Base-by-base conservation (phyloP, 2,888 invertebrate species). In the Meghimatium bilineatum region DNA sequence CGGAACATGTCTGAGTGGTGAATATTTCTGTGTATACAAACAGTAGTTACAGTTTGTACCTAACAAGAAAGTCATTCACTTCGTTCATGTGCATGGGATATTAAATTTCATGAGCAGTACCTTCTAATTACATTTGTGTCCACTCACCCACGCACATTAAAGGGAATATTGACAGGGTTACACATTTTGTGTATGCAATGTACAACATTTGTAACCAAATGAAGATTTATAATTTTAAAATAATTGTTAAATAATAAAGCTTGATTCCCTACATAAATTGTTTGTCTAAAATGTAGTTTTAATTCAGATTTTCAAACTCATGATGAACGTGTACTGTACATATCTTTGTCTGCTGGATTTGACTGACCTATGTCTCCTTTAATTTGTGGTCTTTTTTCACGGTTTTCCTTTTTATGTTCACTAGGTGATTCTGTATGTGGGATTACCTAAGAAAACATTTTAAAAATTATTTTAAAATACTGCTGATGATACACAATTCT, bases 311-410 rank as follows among this genome's bases (percentile, higher is more conserved):
- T 49, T 14, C 14, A 3, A 76, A 60, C 49, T 84, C 75, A 84
- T 10, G 66, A 84, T 2, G 84, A 75, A 60, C 88, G 75, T 20
- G 89, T 90, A 69, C 90, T 87, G 84, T 90, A 90, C 85, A 90
- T 71, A 81, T 90, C 90, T 82, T 89, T 88, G 69, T 90, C 90
- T 67, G 89, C 89, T 52, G 87, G 85, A 66, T 86, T 87, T 12
- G 88, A 88, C 87, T 89, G 89, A 1, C 88, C 88, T 20, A 63
- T 82, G 72, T 89, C 89, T 20, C 82, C 86, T 67, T 78, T 79
- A 36, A 80, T 38, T 36, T 63, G 17, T 34, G 74, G 52, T 23
- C 17, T 32, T 20, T 52, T 52, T 14, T 52, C 52, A 81, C 34
- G 10, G 66, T 29, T 23, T 56, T 66, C 29, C 71, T 80, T 71